Evolutionary conservation across 2,113 vertebrate genomes (phyloP), one percentile per base, ranked within the genome.

Genomic region (Azemiops feae): DNA sequence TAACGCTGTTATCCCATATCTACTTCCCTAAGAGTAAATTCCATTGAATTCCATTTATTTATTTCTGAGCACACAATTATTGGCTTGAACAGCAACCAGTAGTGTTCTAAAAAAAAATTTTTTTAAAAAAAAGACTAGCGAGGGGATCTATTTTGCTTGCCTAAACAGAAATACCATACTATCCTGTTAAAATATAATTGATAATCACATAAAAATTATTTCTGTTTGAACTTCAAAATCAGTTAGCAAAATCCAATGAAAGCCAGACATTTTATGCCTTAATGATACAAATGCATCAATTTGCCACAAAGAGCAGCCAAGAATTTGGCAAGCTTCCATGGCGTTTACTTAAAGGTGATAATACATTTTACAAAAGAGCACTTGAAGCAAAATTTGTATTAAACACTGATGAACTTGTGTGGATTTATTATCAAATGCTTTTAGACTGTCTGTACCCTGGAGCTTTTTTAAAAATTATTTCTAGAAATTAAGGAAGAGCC

Each of bases 331-430:
- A 95, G 3, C 43, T 95, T 96, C 97, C 97, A 97, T 87, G 81
- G 85, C 97, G 96, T 97, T 97, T 97, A 96, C 96, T 96, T 96
- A 94, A 95, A 97, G 96, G 97, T 97, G 96, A 96, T 96, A 96
- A 96, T 96, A 96, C 90, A 96, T 95, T 97, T 92, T 96, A 2
- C 90, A 96, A 96, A 90, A 96, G 30, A 96, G 94, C 94, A 94
- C 92, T 96, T 95, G 95, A 91, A 95, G 94, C 95, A 97, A 96
- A 96, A 96, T 96, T 93, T 94, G 87, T 94, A 95, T 96, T 96
- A 96, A 96, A 92, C 0, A 0, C 93, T 90, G 92, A 93, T 95
- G 95, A 97, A 95, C 93, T 95, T 93, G 95, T 93, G 96, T 27
- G 96, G 96, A 97, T 97, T 97, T 96, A 97, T 97, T 97, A 97